Base-by-base conservation (phyloP, 2,888 invertebrate species). In the Pollenia amentaria region DNA sequence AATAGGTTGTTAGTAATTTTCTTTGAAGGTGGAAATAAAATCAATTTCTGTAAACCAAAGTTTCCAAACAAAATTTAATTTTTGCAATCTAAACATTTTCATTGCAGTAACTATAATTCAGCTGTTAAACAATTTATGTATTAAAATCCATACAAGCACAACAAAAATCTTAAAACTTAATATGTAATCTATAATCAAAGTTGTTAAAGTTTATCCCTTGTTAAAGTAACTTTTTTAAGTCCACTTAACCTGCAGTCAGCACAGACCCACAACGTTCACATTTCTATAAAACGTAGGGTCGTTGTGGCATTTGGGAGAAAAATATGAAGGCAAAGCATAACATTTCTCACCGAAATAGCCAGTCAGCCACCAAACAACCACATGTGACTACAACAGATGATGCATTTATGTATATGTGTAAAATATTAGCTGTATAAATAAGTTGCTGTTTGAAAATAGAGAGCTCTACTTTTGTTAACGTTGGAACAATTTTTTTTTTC, bases 181-280 rank as follows among this genome's bases (percentile, higher is more conserved):
- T 75, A 57, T 64, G 38, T 72, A 67, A 67, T 78, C 64, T 76
- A 65, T 81, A 77, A 81, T 77, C 57, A 77, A 73, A 78, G 46
- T 75, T 78, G 42, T 67, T 82, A 46, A 81, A 82, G 69, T 78
- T 85, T 82, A 51, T 75, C 73, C 44, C n/a, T 70, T 57, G 64
- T 69, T 42, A 46, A 78, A 82, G 38, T 82, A 77, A 82, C 62
- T 86, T 82, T 78, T 64, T 18, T 73, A 86, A 82, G 82, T 86
- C 78, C 78, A 82, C 76, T 78, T 81, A 82, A 78, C 69, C 70
- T 78, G 67, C 67, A 79, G 57, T 72, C 73, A 73, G 40, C 8
- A 29, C 46, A 51, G n/a, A 11, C 60, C 4, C 38, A 79, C 42
- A 80, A 29, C 42, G 53, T 40, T 42, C 51, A 64, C 21, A 69